These are phyloP conservation scores for Eilema caniola DNA, from an alignment of 2,888 invertebrate genomes.

Conservation along the genomic window DNA sequence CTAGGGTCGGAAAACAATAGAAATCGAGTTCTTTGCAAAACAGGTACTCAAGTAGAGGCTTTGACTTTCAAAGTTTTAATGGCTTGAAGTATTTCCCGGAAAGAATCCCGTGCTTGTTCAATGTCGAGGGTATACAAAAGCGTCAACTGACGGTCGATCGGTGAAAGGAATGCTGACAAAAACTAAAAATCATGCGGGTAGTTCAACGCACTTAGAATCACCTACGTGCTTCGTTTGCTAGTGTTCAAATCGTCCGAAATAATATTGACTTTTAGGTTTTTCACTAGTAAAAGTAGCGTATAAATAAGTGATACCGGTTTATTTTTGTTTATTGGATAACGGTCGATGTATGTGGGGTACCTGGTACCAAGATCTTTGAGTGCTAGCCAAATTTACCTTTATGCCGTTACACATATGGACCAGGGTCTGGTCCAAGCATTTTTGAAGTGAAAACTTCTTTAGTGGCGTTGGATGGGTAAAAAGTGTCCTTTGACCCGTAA, in stretches of 20 bases:
- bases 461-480: no score
- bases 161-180: slow-evolving; percentile 8
- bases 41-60: neutral
- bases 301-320: neutral
- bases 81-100: neutral
- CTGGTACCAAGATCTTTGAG: no score
- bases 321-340: neutral
- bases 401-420: no score
- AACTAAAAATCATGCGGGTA: slow-evolving; percentile 27
- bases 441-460: no score
- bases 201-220: slow-evolving; percentile 21
- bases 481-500: no score
- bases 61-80: neutral
- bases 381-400: no score
- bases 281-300: neutral
- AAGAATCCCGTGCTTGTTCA: neutral
- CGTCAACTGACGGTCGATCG: neutral
- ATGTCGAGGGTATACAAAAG: slow-evolving; percentile 12
- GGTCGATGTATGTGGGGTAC: neutral
- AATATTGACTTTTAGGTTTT: neutral
- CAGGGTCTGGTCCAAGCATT: no score
- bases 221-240: neutral
- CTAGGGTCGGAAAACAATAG: neutral
- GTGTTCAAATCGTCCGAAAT: neutral
- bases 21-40: neutral